Conservation (phyloP, 2,113 vertebrate species). For the Triplophysa rosa region DNA sequence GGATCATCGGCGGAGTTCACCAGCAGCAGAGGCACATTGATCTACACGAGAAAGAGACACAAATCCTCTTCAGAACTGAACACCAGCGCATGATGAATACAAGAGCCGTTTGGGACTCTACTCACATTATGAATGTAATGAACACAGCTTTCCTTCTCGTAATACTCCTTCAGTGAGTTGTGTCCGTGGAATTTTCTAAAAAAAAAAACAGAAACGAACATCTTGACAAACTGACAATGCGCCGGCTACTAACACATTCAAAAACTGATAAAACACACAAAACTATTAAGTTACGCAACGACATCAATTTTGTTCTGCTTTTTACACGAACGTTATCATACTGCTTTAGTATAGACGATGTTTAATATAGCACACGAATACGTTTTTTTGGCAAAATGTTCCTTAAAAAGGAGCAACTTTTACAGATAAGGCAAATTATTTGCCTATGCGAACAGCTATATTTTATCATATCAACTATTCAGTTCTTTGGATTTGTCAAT, state of each 20-base stretch:
- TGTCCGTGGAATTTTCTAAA: conserved; percentile 95
- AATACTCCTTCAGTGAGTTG: conserved; percentile 92
- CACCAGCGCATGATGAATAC: not conserved
- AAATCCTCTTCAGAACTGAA: not conserved
- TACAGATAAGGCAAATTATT: too few relatives aligned
- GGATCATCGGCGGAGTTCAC: conserved; percentile 96
- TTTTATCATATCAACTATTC: too few relatives aligned
- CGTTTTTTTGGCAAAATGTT: too few relatives aligned
- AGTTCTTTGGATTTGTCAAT: too few relatives aligned
- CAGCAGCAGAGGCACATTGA: conserved; percentile 90
- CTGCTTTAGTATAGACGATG: too few relatives aligned
- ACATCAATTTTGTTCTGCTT: too few relatives aligned
- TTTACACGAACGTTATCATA: too few relatives aligned
- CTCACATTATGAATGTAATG: conserved; percentile 94
- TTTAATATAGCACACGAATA: too few relatives aligned
- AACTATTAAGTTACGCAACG: too few relatives aligned
- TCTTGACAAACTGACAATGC: not conserved
- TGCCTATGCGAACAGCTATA: too few relatives aligned
- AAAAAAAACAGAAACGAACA: conserved; percentile 45
- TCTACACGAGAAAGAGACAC: conserved; percentile 67
- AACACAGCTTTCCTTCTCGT: conserved; percentile 95
- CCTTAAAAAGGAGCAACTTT: too few relatives aligned
- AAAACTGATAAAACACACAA: too few relatives aligned
- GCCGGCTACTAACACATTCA: not conserved
- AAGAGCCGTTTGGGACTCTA: not conserved